These are phyloP conservation scores for Pantherophis guttatus DNA, from an alignment of 2,113 vertebrate genomes.

Conservation along the genomic window DNA sequence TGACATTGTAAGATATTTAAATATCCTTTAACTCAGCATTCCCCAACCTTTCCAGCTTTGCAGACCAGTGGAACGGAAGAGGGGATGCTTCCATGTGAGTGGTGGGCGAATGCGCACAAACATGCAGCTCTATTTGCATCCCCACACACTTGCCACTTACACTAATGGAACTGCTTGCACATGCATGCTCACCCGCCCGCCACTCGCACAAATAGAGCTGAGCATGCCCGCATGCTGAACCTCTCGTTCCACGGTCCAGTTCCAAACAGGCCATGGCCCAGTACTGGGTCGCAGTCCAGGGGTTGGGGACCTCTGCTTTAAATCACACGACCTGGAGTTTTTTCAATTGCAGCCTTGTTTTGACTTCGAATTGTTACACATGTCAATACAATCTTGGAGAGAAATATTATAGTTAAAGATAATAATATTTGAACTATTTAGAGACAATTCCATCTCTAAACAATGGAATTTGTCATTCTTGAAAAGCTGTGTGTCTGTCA, in stretches of 20 bases:
- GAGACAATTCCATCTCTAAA: not conserved
- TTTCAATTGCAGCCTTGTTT: not conserved
- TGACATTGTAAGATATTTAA: not conserved
- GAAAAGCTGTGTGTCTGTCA: not conserved
- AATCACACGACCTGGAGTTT: not conserved
- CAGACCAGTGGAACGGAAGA: not conserved
- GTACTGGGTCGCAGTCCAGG: not conserved
- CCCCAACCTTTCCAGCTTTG: not conserved
- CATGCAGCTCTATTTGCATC: not conserved
- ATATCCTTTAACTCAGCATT: not conserved
- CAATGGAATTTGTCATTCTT: not conserved
- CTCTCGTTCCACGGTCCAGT: fast-evolving
- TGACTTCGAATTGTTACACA: not conserved
- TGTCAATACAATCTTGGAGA: not conserved
- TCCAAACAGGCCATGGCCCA: not conserved
- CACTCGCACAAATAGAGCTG: not conserved
- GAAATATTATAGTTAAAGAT: not conserved
- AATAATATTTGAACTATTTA: not conserved
- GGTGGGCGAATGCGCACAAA: not conserved
- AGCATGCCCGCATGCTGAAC: fast-evolving
- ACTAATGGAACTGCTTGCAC: not conserved
- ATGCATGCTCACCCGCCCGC: not conserved
- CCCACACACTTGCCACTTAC: not conserved
- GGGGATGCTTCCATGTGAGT: not conserved
- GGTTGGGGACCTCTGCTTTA: not conserved